Percentiles rank a stretch among this genome's conserved stretches.
Evolutionary conservation across 2,113 vertebrate species (phyloP).

Genomic region (Neotragus moschatus): DNA sequence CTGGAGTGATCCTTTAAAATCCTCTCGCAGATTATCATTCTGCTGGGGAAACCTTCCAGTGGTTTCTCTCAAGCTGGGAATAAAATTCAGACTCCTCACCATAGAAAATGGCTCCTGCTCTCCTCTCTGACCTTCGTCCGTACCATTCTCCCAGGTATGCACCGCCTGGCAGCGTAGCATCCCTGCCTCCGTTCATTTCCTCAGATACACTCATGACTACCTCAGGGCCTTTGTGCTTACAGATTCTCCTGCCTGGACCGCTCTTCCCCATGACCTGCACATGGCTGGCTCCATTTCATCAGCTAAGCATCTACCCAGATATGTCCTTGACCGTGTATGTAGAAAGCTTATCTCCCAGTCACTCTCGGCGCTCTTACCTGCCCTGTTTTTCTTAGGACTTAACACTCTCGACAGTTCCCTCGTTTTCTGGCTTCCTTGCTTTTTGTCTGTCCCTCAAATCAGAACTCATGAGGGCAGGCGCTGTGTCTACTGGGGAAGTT

Average conservation of each 20-base stretch:
- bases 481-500: background rate
- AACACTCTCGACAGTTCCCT: background rate
- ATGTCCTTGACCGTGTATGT: background rate
- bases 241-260: background rate
- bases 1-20: background rate
- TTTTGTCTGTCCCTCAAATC: background rate
- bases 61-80: background rate
- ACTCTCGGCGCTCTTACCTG: background rate
- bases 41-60: background rate
- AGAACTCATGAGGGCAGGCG: background rate
- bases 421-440: background rate
- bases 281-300: background rate
- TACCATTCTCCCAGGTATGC: background rate
- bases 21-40: background rate
- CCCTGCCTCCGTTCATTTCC: background rate
- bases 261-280: background rate
- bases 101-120: fast-evolving
- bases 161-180: background rate
- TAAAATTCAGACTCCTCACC: background rate
- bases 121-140: background rate
- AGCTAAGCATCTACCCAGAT: background rate
- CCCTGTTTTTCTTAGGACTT: background rate
- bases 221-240: background rate
- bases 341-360: background rate
- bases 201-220: background rate